These are phyloP conservation scores for Euphonia xanthogaster DNA, from an alignment of 2,797 vertebrate species.

Conservation along the genomic window DNA sequence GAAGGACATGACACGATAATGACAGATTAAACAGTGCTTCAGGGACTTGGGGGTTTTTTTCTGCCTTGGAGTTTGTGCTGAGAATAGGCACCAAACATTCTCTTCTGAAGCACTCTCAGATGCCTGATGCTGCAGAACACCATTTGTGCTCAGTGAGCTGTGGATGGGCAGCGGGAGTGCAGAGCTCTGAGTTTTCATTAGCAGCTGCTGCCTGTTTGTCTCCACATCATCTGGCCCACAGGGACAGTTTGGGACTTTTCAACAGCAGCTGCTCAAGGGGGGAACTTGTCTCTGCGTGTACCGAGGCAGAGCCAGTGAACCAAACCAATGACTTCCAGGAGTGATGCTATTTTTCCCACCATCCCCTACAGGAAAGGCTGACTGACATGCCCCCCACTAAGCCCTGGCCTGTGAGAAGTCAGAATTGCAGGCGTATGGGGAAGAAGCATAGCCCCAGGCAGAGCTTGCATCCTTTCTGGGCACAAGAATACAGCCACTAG, in stretches of 20 bases:
- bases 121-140: neutral
- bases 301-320: neutral
- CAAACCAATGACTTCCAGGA: neutral
- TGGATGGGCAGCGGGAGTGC: neutral
- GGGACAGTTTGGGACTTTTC: neutral
- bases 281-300: accelerated
- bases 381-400: neutral
- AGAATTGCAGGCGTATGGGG: neutral
- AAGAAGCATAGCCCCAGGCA: neutral
- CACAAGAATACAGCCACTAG: neutral
- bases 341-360: neutral
- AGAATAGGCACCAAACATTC: neutral
- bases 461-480: neutral
- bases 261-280: neutral
- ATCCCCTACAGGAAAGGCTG: neutral
- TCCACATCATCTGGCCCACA: neutral
- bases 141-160: accelerated
- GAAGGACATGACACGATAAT: neutral
- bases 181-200: neutral
- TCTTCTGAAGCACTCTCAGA: neutral
- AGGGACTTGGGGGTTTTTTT: accelerated
- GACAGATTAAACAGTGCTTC: neutral
- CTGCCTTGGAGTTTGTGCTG: neutral
- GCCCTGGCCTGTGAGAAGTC: neutral
- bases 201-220: neutral